A percentile compares a stretch with the other conserved stretches of the same genome.
phyloP scores from a whole-genome alignment of 2,113 vertebrate genomes.

The Osmerus eperlanus region DNA sequence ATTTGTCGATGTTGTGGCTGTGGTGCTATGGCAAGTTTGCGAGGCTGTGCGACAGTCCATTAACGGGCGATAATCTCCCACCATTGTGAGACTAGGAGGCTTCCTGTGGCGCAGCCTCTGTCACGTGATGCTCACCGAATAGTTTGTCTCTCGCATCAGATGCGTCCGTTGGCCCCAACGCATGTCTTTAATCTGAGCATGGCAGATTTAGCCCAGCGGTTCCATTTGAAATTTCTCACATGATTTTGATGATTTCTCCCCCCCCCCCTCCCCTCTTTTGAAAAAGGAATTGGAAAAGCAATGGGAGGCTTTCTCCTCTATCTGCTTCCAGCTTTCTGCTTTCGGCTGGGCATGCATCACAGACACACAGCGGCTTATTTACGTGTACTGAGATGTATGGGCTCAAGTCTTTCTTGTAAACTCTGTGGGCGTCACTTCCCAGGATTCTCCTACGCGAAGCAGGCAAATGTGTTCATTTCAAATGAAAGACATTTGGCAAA shows the following conservation, averaged over 20 bases:
- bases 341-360: constrained; percentile 29
- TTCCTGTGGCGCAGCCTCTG: constrained; percentile 19
- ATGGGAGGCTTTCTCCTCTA: constrained; percentile 25
- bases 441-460: too few relatives aligned
- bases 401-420: too few relatives aligned
- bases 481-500: neutral
- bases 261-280: constrained; percentile 8
- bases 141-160: neutral
- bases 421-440: too few relatives aligned
- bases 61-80: constrained; percentile 51
- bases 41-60: constrained; percentile 29
- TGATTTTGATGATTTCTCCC: constrained; percentile 35
- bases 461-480: too few relatives aligned
- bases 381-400: neutral
- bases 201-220: constrained; percentile 20
- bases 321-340: constrained; percentile 31
- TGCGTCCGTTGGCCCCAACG: constrained; percentile 10
- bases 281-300: constrained; percentile 35
- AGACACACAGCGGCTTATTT: neutral
- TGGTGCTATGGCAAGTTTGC: constrained; percentile 29
- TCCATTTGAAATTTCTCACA: constrained; percentile 35
- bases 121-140: constrained; percentile 11
- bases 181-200: constrained; percentile 23
- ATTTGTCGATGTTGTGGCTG: constrained; percentile 24
- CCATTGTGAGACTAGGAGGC: constrained; percentile 17